phyloP scores from a whole-genome alignment of 2,113 vertebrate genomes.

The Gavia stellata region DNA sequence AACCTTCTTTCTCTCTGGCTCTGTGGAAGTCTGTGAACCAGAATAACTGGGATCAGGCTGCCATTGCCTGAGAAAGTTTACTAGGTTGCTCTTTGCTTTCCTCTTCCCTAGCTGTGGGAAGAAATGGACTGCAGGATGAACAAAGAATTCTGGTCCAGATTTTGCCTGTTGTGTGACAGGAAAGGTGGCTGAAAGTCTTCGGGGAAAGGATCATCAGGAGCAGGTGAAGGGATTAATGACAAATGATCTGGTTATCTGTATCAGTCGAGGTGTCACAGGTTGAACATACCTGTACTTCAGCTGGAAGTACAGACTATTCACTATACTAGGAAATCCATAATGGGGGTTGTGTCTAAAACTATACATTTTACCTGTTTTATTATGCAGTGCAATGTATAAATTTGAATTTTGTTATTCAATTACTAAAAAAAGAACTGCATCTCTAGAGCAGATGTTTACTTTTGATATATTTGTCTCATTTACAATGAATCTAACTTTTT shows the following conservation, averaged over 20 bases:
- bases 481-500: background rate
- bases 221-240: background rate
- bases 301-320: background rate
- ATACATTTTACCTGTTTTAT: background rate
- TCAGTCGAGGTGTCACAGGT: background rate
- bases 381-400: background rate
- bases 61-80: background rate
- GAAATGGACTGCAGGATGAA: background rate
- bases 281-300: background rate
- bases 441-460: background rate
- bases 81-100: background rate
- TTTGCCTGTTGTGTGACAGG: background rate
- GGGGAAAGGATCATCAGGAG: background rate
- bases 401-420: background rate
- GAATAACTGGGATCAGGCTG: background rate
- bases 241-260: background rate
- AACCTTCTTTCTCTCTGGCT: background rate
- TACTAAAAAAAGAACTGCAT: background rate
- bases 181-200: background rate
- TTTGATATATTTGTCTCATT: background rate
- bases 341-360: background rate
- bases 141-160: background rate
- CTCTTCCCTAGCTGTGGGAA: background rate
- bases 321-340: background rate
- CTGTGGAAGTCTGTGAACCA: background rate